Conservation (phyloP, 2,113 vertebrate species). For the human region DNA sequence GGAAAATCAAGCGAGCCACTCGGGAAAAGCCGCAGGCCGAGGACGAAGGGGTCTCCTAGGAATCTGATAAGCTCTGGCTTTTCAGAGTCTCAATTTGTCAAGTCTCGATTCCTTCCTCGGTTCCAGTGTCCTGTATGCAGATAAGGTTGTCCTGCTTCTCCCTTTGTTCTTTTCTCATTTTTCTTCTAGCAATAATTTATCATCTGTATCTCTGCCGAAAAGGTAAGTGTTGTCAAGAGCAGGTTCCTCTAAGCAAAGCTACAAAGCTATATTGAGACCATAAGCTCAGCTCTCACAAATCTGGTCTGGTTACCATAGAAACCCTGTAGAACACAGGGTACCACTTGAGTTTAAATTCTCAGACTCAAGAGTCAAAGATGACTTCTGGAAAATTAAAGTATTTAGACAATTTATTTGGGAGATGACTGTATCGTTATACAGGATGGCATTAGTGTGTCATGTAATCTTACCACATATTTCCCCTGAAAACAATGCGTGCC, state of each 20-base stretch:
- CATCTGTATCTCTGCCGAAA: neutral
- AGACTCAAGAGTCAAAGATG: neutral
- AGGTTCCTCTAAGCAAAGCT: conserved; percentile 2
- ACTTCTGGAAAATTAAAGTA: neutral
- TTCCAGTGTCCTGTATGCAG: neutral
- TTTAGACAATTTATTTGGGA: neutral
- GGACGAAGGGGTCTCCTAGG: rapidly evolving
- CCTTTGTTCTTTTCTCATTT: neutral
- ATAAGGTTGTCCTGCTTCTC: neutral
- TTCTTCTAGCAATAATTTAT: neutral
- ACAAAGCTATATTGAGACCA: neutral
- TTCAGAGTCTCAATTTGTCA: rapidly evolving
- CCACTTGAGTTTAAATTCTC: conserved; percentile 21
- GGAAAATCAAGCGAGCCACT: neutral
- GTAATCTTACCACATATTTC: neutral
- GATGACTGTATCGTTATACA: neutral
- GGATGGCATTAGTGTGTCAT: neutral
- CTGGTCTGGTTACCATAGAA: conserved; percentile 72
- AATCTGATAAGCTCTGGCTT: neutral
- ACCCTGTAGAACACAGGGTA: conserved; percentile 21
- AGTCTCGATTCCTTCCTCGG: rapidly evolving
- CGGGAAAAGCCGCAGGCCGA: rapidly evolving
- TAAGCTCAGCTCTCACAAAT: neutral
- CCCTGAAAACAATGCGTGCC: neutral
- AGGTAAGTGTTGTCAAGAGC: neutral